A percentile compares a stretch with the other conserved stretches of the same genome.
These are phyloP conservation scores for Pollenia angustigena DNA, from an alignment of 2,888 invertebrate genomes.

Conservation along the genomic window DNA sequence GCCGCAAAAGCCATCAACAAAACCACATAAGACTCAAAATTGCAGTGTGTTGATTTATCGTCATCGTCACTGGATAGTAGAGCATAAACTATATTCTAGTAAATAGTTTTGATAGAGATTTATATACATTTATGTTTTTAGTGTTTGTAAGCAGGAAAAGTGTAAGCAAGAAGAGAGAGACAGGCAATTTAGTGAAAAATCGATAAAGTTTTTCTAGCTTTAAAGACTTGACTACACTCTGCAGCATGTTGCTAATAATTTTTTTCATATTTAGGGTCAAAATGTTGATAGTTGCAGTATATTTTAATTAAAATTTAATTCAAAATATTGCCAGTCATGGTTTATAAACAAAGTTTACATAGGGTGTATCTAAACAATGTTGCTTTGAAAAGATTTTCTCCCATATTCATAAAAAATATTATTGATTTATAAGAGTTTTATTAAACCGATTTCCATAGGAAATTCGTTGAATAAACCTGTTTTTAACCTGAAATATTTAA, in stretches of 20 bases:
- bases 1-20: conserved; percentile 62
- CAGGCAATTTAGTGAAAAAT: neutral
- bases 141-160: neutral
- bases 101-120: neutral
- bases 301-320: neutral
- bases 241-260: conserved; percentile 7
- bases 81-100: conserved; percentile 38
- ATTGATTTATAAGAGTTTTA: too few species aligned
- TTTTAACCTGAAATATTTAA: too few species aligned
- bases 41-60: conserved; percentile 66
- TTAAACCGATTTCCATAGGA: too few species aligned
- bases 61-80: conserved; percentile 3
- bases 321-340: neutral
- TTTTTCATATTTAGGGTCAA: neutral
- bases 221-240: too few species aligned
- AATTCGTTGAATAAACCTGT: too few species aligned
- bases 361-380: too few species aligned
- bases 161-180: neutral
- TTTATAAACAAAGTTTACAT: neutral
- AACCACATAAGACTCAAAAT: conserved; percentile 66
- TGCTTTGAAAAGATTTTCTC: too few species aligned
- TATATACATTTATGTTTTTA: neutral
- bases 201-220: neutral
- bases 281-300: neutral
- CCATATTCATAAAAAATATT: too few species aligned